phyloP scores from a whole-genome alignment of 1,140 invertebrate genomes.

The Diabrotica undecimpunctata region DNA sequence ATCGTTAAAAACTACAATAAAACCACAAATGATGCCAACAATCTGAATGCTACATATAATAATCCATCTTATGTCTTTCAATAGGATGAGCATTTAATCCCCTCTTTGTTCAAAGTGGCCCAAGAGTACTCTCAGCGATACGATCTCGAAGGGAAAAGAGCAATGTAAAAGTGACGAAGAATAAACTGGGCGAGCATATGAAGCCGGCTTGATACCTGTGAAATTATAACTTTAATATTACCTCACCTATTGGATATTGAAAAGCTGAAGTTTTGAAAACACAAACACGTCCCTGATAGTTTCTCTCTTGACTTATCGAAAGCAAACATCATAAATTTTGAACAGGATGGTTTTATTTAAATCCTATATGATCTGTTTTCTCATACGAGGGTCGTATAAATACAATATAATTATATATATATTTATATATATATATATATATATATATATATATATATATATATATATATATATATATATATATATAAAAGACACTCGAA shows the following conservation, averaged over 20 bases:
- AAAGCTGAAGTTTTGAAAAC: slow-evolving; percentile 21
- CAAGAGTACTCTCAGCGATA: slow-evolving; percentile 6
- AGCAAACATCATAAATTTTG: slow-evolving; percentile 22
- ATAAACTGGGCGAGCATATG: slow-evolving; percentile 12
- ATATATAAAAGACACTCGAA: too few relatives aligned
- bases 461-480: too few relatives aligned
- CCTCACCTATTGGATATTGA: slow-evolving; percentile 24
- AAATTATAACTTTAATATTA: slow-evolving; percentile 27
- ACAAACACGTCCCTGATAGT: slow-evolving; percentile 23
- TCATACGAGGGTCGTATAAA: not conserved
- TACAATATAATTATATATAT: too few relatives aligned
- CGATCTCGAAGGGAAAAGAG: slow-evolving; percentile 1
- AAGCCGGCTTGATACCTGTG: slow-evolving; percentile 24
- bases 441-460: too few relatives aligned
- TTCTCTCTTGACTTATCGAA: slow-evolving; percentile 22
- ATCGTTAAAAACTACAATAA: slow-evolving; percentile 23
- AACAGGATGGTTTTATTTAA: not conserved
- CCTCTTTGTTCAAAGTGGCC: slow-evolving; percentile 31
- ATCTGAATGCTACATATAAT: slow-evolving; percentile 26
- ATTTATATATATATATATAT: too few relatives aligned
- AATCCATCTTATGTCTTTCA: slow-evolving; percentile 37
- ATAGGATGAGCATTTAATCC: slow-evolving; percentile 40
- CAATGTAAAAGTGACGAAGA: not conserved
- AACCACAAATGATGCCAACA: slow-evolving; percentile 29
- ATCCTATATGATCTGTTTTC: not conserved